Evolutionary conservation across 92 coral and sea anemone species (phyloP).

Genomic region (Nematostella vectensis): DNA sequence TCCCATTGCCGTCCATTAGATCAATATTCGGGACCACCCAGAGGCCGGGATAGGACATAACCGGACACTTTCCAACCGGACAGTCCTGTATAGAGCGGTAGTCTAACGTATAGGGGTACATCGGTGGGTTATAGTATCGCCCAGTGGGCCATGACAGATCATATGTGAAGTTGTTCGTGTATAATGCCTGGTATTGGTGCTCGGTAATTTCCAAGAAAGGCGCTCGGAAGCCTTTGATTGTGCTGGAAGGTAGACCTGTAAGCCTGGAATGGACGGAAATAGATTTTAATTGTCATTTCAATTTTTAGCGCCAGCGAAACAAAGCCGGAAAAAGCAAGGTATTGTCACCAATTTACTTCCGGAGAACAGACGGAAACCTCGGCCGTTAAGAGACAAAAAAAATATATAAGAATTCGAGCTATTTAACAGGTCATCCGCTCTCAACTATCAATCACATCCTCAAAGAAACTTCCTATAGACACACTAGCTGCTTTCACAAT

Average conservation of each 20-base stretch:
- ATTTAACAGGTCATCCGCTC: too few relatives aligned
- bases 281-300: not conserved
- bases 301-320: not conserved
- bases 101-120: conserved; percentile 77
- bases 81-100: conserved; percentile 60
- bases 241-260: conserved; percentile 20
- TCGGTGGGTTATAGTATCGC: conserved; percentile 42
- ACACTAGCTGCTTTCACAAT: too few relatives aligned
- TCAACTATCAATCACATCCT: too few relatives aligned
- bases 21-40: conserved; percentile 77
- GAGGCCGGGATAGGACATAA: conserved; percentile 66
- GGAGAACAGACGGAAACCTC: too few relatives aligned
- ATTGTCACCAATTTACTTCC: too few relatives aligned
- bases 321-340: not conserved
- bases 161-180: conserved; percentile 46
- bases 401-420: too few relatives aligned
- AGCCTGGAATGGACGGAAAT: too few relatives aligned
- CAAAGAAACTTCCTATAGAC: too few relatives aligned
- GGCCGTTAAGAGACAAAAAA: too few relatives aligned
- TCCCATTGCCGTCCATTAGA: conserved; percentile 55
- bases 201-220: conserved; percentile 61
- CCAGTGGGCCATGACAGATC: conserved; percentile 80
- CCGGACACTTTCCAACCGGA: conserved; percentile 43
- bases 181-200: conserved; percentile 52
- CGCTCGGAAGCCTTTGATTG: conserved; percentile 49